phyloP scores from a whole-genome alignment of 2,113 vertebrate species.

The Neoarius graeffei region DNA sequence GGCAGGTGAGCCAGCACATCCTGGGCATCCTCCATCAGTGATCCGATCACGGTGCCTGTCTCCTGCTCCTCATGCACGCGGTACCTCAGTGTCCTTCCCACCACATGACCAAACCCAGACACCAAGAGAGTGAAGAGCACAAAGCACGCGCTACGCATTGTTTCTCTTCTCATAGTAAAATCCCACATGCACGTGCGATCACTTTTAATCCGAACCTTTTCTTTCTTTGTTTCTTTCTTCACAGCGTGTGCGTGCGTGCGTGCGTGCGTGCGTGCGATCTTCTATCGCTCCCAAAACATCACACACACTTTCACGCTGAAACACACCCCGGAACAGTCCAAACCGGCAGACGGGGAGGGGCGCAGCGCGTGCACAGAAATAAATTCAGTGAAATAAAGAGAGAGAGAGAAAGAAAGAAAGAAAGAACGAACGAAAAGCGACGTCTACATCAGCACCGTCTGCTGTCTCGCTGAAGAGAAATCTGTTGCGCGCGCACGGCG shows the following conservation, averaged over 20 bases:
- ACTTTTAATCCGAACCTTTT: not conserved
- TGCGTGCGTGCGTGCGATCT: slow-evolving; percentile 56
- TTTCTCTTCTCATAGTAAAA: not conserved
- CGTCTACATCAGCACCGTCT: slow-evolving; percentile 7
- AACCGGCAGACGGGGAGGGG: not conserved
- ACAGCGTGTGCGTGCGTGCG: slow-evolving; percentile 46
- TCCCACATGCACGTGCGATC: slow-evolving; percentile 33
- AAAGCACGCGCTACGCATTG: not conserved
- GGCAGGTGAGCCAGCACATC: slow-evolving; percentile 87
- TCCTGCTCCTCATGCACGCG: slow-evolving; percentile 93
- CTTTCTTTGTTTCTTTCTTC: slow-evolving; percentile 54
- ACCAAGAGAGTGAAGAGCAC: slow-evolving; percentile 22
- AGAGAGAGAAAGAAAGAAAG: too few species aligned
- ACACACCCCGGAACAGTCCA: slow-evolving; percentile 26
- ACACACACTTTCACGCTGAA: slow-evolving; percentile 29
- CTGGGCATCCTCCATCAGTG: slow-evolving; percentile 87
- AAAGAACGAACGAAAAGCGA: not conserved
- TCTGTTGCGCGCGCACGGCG: slow-evolving; percentile 24
- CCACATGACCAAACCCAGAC: slow-evolving; percentile 62
- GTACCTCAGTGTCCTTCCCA: slow-evolving; percentile 88
- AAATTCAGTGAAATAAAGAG: not conserved
- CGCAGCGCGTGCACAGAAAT: not conserved
- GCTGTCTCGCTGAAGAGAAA: slow-evolving; percentile 11
- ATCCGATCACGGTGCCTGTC: slow-evolving; percentile 87
- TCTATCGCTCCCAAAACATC: slow-evolving; percentile 36